A percentile compares a stretch with the other conserved stretches of the same genome.
These are phyloP conservation scores for Calycopis cecrops DNA, from an alignment of 1,140 invertebrate genomes.

Conservation along the genomic window DNA sequence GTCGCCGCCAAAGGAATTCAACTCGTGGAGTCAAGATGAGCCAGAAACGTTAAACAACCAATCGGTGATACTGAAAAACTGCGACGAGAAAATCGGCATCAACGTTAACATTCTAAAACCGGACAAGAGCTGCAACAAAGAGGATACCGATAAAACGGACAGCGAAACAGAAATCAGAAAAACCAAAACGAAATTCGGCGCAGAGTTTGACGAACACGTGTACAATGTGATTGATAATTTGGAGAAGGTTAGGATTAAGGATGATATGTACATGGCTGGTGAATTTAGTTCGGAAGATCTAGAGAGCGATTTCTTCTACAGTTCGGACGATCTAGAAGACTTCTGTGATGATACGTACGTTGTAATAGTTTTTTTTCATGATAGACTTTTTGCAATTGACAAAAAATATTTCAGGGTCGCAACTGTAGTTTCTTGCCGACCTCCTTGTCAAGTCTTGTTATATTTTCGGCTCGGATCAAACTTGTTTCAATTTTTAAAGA, in stretches of 20 bases:
- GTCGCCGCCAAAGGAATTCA: conserved; percentile 42
- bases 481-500: too few relatives aligned
- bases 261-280: conserved; percentile 48
- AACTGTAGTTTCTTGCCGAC: too few relatives aligned
- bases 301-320: conserved; percentile 54
- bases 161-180: conserved; percentile 12
- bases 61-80: conserved; percentile 31
- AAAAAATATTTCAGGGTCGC: too few relatives aligned
- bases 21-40: conserved; percentile 3
- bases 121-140: conserved; percentile 28
- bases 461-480: too few relatives aligned
- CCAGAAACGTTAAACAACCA: conserved; percentile 49
- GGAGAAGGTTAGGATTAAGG: conserved; percentile 52
- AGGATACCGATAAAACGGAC: conserved; percentile 1
- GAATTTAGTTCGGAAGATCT: conserved; percentile 49
- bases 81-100: conserved; percentile 39
- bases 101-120: conserved; percentile 56
- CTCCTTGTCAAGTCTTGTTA: too few relatives aligned
- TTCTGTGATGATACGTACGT: conserved; percentile 36
- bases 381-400: too few relatives aligned
- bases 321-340: conserved; percentile 51
- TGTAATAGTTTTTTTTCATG: too few relatives aligned
- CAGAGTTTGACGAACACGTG: conserved; percentile 24
- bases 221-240: conserved; percentile 58
- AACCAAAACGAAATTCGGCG: conserved; percentile 16